Evolutionary conservation across 2,888 invertebrate species (phyloP), one percentile per base, ranked within the genome.

Genomic region (Ornithoptera priamus): DNA sequence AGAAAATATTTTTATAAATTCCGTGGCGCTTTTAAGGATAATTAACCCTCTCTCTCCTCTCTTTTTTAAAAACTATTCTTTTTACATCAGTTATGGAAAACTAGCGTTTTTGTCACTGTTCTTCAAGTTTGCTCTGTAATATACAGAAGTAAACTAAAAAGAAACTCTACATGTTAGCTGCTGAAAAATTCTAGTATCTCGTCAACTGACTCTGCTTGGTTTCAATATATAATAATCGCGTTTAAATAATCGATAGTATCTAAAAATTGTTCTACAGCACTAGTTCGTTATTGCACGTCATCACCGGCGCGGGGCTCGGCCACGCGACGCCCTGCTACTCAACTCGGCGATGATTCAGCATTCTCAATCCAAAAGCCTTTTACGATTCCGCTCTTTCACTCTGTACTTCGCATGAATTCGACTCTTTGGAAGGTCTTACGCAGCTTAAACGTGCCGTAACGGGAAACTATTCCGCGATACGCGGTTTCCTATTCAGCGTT

Each of bases 301-400:
- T 86, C 87, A 86, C 84, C 85, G 84, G 84, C 81, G 83, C 77
- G 76, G 75, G 75, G 75, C 77, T 76, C 79, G 79, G 79, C 75
- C 71, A 63, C 73, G 74, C 80, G 80, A 77, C 78, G 80, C 78
- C 82, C 77, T 80, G 75, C 77, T 81, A 83, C 87, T 88, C 85
- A 80, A 84, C 85, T 78, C 82, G 79, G 85, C 85, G 85, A 89
- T 90, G 90, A 91, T 89, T 91, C 91, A 89, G 91, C 91, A 85
- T 87, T 87, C 82, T 89, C 87, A 87, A 86, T 87, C 89, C 89
- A 81, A 88, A 89, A 86, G 88, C 84, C 87, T 88, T 90, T 90
- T 89, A 85, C 89, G 85, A 89, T 85, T 90, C 83, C 82, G 80
- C 81, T 85, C 86, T 86, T 89, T 89, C 85, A 87, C 87, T 86